Conservation (phyloP, 1,140 invertebrate species). For the Cotesia vestalis region DNA sequence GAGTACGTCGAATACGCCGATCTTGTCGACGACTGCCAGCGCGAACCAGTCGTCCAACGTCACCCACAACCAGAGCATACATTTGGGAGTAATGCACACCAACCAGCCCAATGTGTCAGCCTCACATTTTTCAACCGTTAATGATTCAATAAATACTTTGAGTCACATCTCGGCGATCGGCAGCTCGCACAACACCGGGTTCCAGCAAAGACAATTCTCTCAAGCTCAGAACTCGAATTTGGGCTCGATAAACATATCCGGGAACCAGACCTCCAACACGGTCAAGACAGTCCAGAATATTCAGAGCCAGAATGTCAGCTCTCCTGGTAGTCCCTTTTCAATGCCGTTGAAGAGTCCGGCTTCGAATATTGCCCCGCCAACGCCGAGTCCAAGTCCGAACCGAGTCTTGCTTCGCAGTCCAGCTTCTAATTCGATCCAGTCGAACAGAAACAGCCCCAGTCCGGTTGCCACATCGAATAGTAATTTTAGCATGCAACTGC, state of each 20-base stretch:
- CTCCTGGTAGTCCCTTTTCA: conserved; percentile 63
- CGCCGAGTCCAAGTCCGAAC: conserved; percentile 63
- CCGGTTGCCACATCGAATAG: conserved; percentile 57
- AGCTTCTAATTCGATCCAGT: conserved; percentile 63
- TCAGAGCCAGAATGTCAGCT: conserved; percentile 58
- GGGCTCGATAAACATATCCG: conserved; percentile 44
- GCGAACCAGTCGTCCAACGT: conserved; percentile 53
- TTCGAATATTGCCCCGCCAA: conserved; percentile 64
- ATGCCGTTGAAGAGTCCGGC: conserved; percentile 64
- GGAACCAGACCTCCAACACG: conserved; percentile 53
- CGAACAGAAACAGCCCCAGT: conserved; percentile 62
- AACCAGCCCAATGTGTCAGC: conserved; percentile 57
- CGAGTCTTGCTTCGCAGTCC: conserved; percentile 60
- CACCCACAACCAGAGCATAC: conserved; percentile 57
- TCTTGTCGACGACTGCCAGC: conserved; percentile 53
- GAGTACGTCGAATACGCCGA: conserved; percentile 54
- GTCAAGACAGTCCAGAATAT: conserved; percentile 61
- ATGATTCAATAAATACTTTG: conserved; percentile 50
- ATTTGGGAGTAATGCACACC: conserved; percentile 61
- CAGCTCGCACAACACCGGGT: conserved; percentile 45
- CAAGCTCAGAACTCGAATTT: conserved; percentile 52
- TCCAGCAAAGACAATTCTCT: conserved; percentile 56
- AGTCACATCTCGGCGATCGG: conserved; percentile 44
- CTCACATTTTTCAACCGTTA: conserved; percentile 49
- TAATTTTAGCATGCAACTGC: conserved; percentile 61